Evolutionary conservation across 2,888 invertebrate species (phyloP).

Genomic region (Amphipyra tragopoginis): DNA sequence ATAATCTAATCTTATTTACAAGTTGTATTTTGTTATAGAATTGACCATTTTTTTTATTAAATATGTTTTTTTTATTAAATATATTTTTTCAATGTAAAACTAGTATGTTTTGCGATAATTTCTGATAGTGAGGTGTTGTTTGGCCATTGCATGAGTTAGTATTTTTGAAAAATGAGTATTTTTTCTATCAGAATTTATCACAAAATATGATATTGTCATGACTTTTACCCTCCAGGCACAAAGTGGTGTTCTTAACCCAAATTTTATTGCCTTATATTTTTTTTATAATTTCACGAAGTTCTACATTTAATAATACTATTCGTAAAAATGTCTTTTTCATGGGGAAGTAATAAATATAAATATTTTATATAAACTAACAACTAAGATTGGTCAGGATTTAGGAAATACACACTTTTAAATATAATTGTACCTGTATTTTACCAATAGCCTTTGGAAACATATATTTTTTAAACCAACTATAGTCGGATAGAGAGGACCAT

Average conservation of each 20-base stretch:
- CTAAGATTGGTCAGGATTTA: constrained; percentile 88
- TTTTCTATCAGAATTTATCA: constrained; percentile 68
- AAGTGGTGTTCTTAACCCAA: constrained; percentile 87
- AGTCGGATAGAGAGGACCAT: not conserved
- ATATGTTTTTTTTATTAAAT: constrained; percentile 77
- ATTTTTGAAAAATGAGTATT: constrained; percentile 48
- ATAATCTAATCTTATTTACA: constrained; percentile 87
- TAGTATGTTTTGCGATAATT: constrained; percentile 71
- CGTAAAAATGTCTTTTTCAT: constrained; percentile 89
- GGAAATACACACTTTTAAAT: constrained; percentile 82
- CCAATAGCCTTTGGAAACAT: constrained; percentile 50
- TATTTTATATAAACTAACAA: constrained; percentile 81
- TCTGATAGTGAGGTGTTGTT: constrained; percentile 61
- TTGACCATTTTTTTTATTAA: constrained; percentile 82
- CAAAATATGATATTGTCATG: constrained; percentile 82
- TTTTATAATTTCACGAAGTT: constrained; percentile 78
- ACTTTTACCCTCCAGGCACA: constrained; percentile 81
- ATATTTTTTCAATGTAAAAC: constrained; percentile 70
- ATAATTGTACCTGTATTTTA: constrained; percentile 64
- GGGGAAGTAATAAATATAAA: constrained; percentile 87
- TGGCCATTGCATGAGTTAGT: constrained; percentile 33
- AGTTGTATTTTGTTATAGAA: constrained; percentile 81
- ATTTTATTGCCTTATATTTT: constrained; percentile 80
- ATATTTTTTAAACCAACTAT: not conserved
- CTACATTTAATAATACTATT: constrained; percentile 90